Evolutionary conservation across 2,113 vertebrate genomes (phyloP).

Genomic region (Gobius niger): DNA sequence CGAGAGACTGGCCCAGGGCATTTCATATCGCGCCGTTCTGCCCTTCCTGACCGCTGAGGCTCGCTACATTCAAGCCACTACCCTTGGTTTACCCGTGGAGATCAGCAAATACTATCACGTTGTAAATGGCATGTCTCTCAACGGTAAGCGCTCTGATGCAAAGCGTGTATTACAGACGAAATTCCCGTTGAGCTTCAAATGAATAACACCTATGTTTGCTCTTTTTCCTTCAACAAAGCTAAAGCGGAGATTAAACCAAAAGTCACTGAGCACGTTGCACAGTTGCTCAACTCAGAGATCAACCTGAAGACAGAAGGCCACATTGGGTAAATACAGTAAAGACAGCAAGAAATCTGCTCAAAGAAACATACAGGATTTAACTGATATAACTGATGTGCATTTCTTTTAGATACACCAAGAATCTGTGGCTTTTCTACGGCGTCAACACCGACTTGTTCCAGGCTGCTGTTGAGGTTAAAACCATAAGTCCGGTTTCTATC

Average conservation of each 20-base stretch:
- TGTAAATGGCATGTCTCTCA: conserved; percentile 60
- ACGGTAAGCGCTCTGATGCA: conserved; percentile 58
- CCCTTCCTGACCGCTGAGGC: conserved; percentile 65
- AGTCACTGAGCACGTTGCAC: conserved; percentile 47
- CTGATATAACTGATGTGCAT: not conserved
- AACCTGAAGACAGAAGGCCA: conserved; percentile 70
- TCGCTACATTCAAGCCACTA: conserved; percentile 72
- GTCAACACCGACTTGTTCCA: conserved; percentile 78
- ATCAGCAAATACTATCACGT: conserved; percentile 75
- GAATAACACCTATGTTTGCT: not conserved
- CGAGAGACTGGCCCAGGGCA: conserved; percentile 60
- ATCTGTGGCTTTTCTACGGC: conserved; percentile 72
- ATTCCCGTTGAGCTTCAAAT: too few species aligned
- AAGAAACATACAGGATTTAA: not conserved
- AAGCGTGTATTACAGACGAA: not conserved
- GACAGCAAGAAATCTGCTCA: not conserved
- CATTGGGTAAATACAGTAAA: conserved; percentile 60
- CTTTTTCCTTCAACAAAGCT: conserved; percentile 42
- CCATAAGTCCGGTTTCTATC: conserved; percentile 46
- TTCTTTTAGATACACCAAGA: conserved; percentile 61
- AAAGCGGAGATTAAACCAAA: conserved; percentile 64
- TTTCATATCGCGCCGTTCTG: conserved; percentile 70
- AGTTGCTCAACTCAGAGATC: conserved; percentile 68
- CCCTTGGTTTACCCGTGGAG: conserved; percentile 75
- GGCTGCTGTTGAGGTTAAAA: conserved; percentile 65